These are phyloP conservation scores for Microplitis demolitor DNA, from an alignment of 1,140 invertebrate genomes.

Conservation along the genomic window DNA sequence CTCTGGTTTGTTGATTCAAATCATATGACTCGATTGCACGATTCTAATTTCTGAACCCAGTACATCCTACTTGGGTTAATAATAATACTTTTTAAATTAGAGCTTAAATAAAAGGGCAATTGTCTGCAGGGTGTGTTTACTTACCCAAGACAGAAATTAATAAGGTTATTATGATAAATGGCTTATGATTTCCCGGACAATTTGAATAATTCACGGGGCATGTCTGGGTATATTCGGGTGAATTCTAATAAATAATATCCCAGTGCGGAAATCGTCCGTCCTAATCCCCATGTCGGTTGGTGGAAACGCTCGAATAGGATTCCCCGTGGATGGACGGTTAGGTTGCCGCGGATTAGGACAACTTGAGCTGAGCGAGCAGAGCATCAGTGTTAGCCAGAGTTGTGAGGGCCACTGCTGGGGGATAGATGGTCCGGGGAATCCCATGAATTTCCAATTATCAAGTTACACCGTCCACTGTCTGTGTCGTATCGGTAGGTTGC, in stretches of 20 bases:
- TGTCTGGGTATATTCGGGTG: background rate
- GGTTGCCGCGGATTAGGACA: slow-evolving; percentile 27
- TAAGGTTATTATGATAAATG: background rate
- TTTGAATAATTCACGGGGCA: slow-evolving; percentile 6
- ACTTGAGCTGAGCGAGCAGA: slow-evolving; percentile 19
- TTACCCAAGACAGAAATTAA: background rate
- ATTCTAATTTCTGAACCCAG: slow-evolving; percentile 10
- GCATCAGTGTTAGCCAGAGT: background rate
- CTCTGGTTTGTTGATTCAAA: background rate
- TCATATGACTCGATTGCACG: slow-evolving; percentile 21
- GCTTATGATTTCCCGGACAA: background rate
- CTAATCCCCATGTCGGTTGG: slow-evolving; percentile 26
- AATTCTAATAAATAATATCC: slow-evolving; percentile 29
- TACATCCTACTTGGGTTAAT: too few relatives aligned
- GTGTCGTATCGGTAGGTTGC: too few relatives aligned
- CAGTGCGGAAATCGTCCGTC: slow-evolving; percentile 27
- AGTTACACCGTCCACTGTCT: slow-evolving; percentile 13
- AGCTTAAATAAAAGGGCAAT: too few relatives aligned
- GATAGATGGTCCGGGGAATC: slow-evolving; percentile 14
- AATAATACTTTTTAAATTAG: too few relatives aligned
- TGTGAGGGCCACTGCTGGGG: background rate
- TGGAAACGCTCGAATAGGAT: slow-evolving; percentile 25
- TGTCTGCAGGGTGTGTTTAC: background rate
- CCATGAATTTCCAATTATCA: slow-evolving; percentile 32
- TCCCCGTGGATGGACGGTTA: slow-evolving; percentile 27